A percentile compares a stretch with the other conserved stretches of the same genome.
Conservation (phyloP, 2,113 vertebrate species). For the Dicrurus megarhynchus region DNA sequence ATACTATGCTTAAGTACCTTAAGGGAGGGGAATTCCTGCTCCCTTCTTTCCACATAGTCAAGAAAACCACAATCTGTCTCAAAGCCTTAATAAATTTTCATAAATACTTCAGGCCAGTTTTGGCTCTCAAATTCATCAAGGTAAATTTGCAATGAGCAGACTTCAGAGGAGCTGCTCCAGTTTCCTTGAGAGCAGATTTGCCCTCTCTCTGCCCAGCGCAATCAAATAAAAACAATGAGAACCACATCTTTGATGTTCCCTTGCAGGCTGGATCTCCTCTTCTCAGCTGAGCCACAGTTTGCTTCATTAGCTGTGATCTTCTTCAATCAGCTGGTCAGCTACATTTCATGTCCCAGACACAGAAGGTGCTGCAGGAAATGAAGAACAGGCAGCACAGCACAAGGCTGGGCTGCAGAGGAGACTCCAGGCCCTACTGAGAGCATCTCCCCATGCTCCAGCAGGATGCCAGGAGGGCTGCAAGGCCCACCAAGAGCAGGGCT, state of each 20-base stretch:
- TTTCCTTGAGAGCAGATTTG: background rate
- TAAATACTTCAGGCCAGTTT: background rate
- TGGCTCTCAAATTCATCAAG: background rate
- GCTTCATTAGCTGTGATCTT: background rate
- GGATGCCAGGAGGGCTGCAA: background rate
- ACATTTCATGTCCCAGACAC: background rate
- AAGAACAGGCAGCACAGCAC: background rate
- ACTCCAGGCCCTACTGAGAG: background rate
- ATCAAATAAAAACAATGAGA: accelerated
- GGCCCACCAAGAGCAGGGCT: background rate
- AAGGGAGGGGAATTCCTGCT: background rate
- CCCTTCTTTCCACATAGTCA: background rate
- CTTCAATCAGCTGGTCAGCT: background rate
- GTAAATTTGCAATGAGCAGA: background rate
- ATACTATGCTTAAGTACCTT: background rate
- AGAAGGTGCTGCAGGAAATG: background rate
- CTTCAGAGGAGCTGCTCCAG: background rate
- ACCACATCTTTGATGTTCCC: background rate
- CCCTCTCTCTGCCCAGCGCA: background rate
- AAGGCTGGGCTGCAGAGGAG: background rate
- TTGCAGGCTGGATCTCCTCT: background rate
- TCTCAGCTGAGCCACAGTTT: background rate
- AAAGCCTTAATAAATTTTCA: conserved; percentile 29
- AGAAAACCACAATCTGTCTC: background rate
- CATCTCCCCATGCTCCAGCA: background rate